These are phyloP conservation scores for Euphydryas editha DNA, from an alignment of 2,888 invertebrate species.

Conservation along the genomic window DNA sequence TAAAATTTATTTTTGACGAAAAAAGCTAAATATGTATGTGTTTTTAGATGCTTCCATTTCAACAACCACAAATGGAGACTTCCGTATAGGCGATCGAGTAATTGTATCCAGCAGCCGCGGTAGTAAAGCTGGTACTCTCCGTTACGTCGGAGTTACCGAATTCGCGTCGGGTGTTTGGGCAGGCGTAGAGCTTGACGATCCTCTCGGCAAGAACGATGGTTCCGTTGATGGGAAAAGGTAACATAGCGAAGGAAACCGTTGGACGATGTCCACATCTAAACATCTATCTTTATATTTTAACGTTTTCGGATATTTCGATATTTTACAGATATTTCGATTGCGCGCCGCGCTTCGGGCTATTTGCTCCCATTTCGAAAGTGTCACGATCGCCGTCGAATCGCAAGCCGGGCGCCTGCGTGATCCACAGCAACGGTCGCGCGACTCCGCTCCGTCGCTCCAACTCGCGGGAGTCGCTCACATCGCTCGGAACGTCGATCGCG, in stretches of 20 bases:
- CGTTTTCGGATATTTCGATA: conserved; percentile 5
- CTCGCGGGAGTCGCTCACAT: conserved; percentile 93
- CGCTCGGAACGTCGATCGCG: conserved; percentile 85
- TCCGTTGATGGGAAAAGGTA: conserved; percentile 96
- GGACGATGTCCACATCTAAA: background rate
- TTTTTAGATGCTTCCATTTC: conserved; percentile 75
- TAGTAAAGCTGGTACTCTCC: conserved; percentile 93
- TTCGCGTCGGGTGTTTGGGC: conserved; percentile 98
- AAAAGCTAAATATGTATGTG: background rate
- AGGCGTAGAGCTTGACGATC: conserved; percentile 97
- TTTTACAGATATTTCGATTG: conserved; percentile 95
- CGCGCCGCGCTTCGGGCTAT: conserved; percentile 94
- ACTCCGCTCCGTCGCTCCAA: conserved; percentile 87
- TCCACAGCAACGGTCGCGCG: conserved; percentile 85
- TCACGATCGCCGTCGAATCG: conserved; percentile 91
- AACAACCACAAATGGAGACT: conserved; percentile 82
- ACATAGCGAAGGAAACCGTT: background rate
- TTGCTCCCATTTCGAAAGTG: conserved; percentile 96
- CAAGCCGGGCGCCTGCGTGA: conserved; percentile 85
- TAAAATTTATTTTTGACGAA: background rate
- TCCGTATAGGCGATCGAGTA: conserved; percentile 95
- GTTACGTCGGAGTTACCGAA: conserved; percentile 93
- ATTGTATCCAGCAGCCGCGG: conserved; percentile 94
- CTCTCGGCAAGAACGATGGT: conserved; percentile 98
- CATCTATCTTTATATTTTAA: background rate